phyloP scores from a whole-genome alignment of 2,113 vertebrate genomes.

The Tyrannus savana region DNA sequence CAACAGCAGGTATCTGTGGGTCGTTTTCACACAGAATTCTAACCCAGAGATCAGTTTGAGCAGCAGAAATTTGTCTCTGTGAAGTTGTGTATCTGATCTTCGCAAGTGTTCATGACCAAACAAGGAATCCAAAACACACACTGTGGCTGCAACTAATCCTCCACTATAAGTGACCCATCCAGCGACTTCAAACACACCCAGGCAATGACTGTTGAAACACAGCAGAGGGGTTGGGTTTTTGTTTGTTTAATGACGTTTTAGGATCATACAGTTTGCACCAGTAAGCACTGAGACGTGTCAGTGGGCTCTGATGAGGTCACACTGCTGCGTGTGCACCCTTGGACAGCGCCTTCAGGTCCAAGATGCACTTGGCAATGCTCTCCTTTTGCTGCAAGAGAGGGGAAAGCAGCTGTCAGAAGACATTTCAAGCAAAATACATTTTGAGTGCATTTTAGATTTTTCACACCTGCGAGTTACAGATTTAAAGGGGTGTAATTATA shows the following conservation, averaged over 20 bases:
- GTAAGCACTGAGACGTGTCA: fast-evolving
- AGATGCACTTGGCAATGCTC: constrained; percentile 92
- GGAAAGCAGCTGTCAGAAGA: not conserved
- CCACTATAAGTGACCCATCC: fast-evolving
- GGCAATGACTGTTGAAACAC: not conserved
- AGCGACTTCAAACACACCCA: not conserved
- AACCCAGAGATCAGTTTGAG: fast-evolving
- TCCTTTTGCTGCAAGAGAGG: constrained; percentile 88
- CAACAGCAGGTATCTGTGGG: fast-evolving
- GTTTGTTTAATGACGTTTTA: constrained; percentile 42
- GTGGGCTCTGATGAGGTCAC: not conserved
- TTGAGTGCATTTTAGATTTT: not conserved
- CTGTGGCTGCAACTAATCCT: fast-evolving
- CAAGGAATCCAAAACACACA: not conserved
- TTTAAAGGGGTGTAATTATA: fast-evolving
- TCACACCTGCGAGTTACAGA: fast-evolving
- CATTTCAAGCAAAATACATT: fast-evolving
- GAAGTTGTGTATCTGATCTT: not conserved
- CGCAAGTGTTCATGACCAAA: fast-evolving
- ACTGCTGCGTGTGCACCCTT: constrained; percentile 75
- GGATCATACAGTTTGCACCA: not conserved
- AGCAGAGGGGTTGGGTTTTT: not conserved
- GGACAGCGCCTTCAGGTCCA: constrained; percentile 88
- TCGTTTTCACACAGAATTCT: not conserved
- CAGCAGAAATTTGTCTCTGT: not conserved